Base-by-base conservation (phyloP, 2,113 vertebrate genomes). In the Barbus barbus region DNA sequence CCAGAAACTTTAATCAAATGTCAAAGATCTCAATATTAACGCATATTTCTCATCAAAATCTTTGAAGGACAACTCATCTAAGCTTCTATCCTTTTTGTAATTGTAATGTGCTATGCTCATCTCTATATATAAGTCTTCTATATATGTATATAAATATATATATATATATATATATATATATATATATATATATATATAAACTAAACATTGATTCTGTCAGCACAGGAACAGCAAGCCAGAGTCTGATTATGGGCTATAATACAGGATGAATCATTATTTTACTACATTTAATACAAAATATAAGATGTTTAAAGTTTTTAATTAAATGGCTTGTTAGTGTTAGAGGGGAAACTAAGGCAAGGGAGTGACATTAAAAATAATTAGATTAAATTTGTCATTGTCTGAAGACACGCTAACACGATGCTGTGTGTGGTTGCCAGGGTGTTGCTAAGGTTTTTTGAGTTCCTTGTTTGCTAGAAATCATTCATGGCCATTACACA, bases 171-270 rank as follows among this genome's bases (percentile, higher is more conserved):
- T n/a, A n/a, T n/a, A n/a, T n/a, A n/a, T n/a, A n/a, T n/a, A n/a
- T n/a, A n/a, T n/a, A n/a, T n/a, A n/a, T n/a, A n/a, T n/a, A n/a
- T n/a, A n/a, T n/a, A n/a, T n/a, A n/a, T n/a, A n/a, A n/a, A 60
- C 67, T 73, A 84, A 81, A 72, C 78, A 81, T 79, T 67, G 78
- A 83, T 81, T 78, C 65, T 90, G 91, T 89, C 88, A 76, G 89
- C 90, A 88, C 90, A 91, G 87, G 87, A 88, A 91, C 91, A 86
- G 71, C 38, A 82, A 81, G 78, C 85, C 76, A 81, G 51, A 76
- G 36, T 85, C 63, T 72, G 41, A 83, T 85, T 81, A 87, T 79
- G 75, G 51, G 76, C 76, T 80, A 83, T 85, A 85, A 75, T 83
- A 77, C 24, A 67, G 33, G 41, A 87, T 72, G 69, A 78, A 73